phyloP scores from a whole-genome alignment of 1,140 invertebrate species.

The Mya arenaria region DNA sequence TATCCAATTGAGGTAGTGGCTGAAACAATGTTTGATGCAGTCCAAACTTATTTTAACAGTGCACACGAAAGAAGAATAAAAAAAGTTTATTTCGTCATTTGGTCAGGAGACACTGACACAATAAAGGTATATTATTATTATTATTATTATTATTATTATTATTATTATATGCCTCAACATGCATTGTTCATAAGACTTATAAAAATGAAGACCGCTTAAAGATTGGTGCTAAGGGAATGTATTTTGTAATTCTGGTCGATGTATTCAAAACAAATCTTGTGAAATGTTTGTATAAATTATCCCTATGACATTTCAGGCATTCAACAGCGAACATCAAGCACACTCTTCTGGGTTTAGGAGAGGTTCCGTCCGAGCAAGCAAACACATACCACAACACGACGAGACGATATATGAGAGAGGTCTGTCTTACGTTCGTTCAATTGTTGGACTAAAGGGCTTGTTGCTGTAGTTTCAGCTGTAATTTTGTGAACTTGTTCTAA shows the following conservation, averaged over 20 bases:
- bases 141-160: background rate
- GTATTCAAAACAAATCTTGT: too few species aligned
- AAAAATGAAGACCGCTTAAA: background rate
- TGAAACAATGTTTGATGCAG: constrained; percentile 1
- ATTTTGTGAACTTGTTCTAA: too few species aligned
- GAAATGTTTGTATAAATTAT: too few species aligned
- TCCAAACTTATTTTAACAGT: background rate
- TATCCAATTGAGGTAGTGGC: constrained; percentile 19
- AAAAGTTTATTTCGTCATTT: background rate
- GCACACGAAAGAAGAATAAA: background rate
- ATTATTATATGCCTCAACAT: background rate
- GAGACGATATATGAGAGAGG: too few species aligned
- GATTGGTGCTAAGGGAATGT: background rate
- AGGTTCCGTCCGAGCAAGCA: too few species aligned
- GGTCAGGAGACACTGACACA: background rate
- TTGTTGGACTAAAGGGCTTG: too few species aligned
- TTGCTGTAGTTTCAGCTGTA: too few species aligned
- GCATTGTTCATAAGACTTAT: background rate
- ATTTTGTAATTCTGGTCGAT: background rate
- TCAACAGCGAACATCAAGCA: too few species aligned
- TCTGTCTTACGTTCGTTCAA: too few species aligned
- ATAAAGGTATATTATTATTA: background rate
- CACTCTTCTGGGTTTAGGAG: too few species aligned
- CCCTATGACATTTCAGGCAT: too few species aligned
- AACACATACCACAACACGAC: too few species aligned